Base-by-base conservation (phyloP, 2,888 invertebrate genomes). In the Drosophila melanosoma region DNA sequence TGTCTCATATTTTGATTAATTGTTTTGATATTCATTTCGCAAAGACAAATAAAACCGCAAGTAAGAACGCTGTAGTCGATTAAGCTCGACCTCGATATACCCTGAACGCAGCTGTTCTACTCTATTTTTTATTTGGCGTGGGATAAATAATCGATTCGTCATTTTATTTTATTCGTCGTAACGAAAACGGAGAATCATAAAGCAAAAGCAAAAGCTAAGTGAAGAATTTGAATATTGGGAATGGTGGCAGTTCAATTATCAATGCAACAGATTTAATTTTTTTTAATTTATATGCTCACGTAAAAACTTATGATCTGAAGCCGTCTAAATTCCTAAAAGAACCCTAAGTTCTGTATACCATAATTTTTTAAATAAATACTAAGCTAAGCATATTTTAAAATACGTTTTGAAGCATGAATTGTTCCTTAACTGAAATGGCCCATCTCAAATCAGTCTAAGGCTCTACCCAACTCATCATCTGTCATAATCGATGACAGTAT, bases 391-490 rank as follows among this genome's bases (percentile, higher is more conserved):
- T 4, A 15, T 23, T 45, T 20, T 15, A 23, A 45, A 15, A 45
- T 4, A 45, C 4, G 45, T 1, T 4, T 7, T 20, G 20, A 20
- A 8, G 45, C 45, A 15, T 20, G 20, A 2, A n/a, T 3, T 7
- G 10, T 29, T 51, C 1, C 6, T 1, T 11, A 29, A 10, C 6
- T n/a, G 11, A 11, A 32, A 51, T 1, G 29, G 6, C 29, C 11
- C 6, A n/a, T n/a, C 12, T 26, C 11, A 32, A 15, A 20, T 8
- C n/a, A n/a, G 15, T 10, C 10, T 15, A 32, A 42, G 12, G 5
- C 23, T 33, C 12, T 20, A 48, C 35, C 63, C 33, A 48, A 15
- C 71, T 65, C 56, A 58, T 74, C 61, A 62, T 62, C 62, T 62
- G 66, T 62, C 61, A 58, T 32, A 23, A 15, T 23, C 15, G 26